Conservation (phyloP, 2,888 invertebrate species). For the Dendrolimus pini region DNA sequence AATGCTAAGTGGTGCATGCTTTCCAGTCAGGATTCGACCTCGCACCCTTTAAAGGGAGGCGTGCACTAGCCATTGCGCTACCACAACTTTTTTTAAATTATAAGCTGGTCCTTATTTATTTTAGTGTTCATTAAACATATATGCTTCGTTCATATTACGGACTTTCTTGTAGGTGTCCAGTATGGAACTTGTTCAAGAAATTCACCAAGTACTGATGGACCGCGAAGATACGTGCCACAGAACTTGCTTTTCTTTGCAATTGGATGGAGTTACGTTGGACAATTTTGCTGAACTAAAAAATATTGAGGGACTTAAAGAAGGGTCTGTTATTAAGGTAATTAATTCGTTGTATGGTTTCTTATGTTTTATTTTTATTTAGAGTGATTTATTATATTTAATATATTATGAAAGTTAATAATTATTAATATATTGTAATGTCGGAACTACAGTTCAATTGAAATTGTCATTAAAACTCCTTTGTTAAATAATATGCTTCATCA, state of each 20-base stretch:
- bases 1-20: no score
- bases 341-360: neutral
- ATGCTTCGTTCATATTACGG: neutral
- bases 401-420: no score
- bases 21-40: no score
- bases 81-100: no score
- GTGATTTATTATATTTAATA: neutral
- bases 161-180: conserved; percentile 85
- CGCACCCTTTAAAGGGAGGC: no score
- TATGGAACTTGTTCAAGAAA: conserved; percentile 98
- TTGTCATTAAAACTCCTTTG: no score
- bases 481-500: no score
- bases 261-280: conserved; percentile 95
- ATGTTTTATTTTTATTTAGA: no score
- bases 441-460: no score
- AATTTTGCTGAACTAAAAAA: conserved; percentile 98
- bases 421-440: no score
- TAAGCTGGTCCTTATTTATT: neutral
- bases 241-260: conserved; percentile 97
- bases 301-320: conserved; percentile 96
- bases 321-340: conserved; percentile 90
- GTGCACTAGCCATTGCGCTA: no score
- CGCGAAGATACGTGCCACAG: conserved; percentile 98
- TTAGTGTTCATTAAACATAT: neutral
- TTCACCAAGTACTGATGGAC: conserved; percentile 98